Evolutionary conservation across 2,113 vertebrate species (phyloP).

Genomic region (Telmatochromis bifrenatus): DNA sequence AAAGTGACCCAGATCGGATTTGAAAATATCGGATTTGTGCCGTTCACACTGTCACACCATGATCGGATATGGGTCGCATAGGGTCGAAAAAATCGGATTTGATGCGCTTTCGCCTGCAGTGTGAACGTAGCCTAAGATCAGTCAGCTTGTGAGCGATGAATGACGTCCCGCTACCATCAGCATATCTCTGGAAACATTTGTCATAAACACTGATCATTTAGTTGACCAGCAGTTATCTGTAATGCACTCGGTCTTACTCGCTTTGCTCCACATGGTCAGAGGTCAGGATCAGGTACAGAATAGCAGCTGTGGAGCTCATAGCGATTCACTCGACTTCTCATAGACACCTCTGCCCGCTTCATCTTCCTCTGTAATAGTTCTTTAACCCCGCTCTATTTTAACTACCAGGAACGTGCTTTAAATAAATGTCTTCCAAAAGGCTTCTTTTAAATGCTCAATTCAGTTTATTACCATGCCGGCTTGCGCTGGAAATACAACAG

Average conservation of each 20-base stretch:
- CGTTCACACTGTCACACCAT: accelerated
- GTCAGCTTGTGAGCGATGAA: not conserved
- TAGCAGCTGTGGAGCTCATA: not conserved
- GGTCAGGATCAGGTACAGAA: not conserved
- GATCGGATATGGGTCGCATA: too few relatives aligned
- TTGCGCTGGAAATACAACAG: not conserved
- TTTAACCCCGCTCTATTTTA: not conserved
- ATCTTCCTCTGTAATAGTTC: not conserved
- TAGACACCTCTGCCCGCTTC: not conserved
- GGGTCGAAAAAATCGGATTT: too few relatives aligned
- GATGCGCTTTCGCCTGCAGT: accelerated
- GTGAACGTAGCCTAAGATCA: not conserved
- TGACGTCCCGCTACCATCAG: accelerated
- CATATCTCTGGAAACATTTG: not conserved
- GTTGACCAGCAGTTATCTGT: not conserved
- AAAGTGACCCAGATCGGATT: too few relatives aligned
- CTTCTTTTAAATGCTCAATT: not conserved
- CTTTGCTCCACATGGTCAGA: not conserved
- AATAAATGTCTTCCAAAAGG: not conserved
- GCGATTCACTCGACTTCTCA: not conserved
- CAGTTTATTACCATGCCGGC: not conserved
- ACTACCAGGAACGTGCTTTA: not conserved
- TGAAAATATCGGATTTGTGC: accelerated
- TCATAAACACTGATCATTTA: not conserved
- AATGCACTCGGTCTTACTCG: not conserved